These are phyloP conservation scores for Oncorhynchus keta DNA, from an alignment of 2,113 vertebrate species.

Conservation along the genomic window DNA sequence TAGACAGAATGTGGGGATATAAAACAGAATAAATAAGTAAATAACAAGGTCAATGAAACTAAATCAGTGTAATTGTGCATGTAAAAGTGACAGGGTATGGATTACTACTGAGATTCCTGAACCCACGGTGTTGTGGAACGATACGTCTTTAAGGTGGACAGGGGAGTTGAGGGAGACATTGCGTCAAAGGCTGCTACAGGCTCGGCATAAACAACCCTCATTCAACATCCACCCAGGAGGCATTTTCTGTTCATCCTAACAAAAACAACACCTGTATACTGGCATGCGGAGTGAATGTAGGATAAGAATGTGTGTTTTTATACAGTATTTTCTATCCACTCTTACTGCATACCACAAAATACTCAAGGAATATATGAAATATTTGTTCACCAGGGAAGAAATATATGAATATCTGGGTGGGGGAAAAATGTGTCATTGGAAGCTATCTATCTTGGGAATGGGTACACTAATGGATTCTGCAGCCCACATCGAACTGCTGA, in stretches of 20 bases:
- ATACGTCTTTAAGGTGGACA: constrained; percentile 18
- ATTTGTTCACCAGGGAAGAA: not conserved
- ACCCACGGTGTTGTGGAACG: not conserved
- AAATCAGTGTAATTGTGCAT: constrained; percentile 18
- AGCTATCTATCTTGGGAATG: too few relatives aligned
- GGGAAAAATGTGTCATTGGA: too few relatives aligned
- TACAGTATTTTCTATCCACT: too few relatives aligned
- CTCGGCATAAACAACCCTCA: not conserved
- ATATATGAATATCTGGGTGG: too few relatives aligned
- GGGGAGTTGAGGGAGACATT: not conserved
- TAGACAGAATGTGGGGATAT: constrained; percentile 24
- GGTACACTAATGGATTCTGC: not conserved
- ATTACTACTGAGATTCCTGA: constrained; percentile 21
- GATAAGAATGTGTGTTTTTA: too few relatives aligned
- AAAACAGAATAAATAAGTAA: constrained; percentile 14
- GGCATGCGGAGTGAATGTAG: too few relatives aligned
- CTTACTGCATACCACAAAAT: not conserved
- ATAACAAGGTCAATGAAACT: not conserved
- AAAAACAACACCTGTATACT: not conserved
- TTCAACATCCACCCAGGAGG: constrained; percentile 13
- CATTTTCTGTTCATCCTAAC: constrained; percentile 14
- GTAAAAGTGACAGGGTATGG: constrained; percentile 24
- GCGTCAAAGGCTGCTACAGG: not conserved
- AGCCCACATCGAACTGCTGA: not conserved
- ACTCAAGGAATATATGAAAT: not conserved